These are phyloP conservation scores for Chromobotia macracanthus DNA, from an alignment of 2,797 vertebrate genomes.

Conservation along the genomic window DNA sequence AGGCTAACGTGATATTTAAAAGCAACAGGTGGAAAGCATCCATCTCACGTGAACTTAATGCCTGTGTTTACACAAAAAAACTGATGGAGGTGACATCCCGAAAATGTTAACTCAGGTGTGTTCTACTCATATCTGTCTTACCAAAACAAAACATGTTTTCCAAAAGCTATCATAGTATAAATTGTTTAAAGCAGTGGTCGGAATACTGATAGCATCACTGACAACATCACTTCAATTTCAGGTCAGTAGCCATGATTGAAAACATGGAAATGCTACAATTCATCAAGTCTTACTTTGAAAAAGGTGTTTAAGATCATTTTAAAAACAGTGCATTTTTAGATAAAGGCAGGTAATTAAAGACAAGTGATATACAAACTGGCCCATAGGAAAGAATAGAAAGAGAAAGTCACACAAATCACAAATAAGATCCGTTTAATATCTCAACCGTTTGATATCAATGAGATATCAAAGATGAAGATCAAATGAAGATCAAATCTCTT, in stretches of 20 bases:
- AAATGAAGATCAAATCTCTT: neutral
- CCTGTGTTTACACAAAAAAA: conserved; percentile 6
- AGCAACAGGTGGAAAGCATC: conserved; percentile 6
- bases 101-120: conserved; percentile 15
- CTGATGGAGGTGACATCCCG: neutral
- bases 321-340: neutral
- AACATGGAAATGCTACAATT: neutral
- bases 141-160: conserved; percentile 31
- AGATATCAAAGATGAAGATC: neutral
- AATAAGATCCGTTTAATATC: neutral
- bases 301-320: neutral
- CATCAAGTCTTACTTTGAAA: neutral
- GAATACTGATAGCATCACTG: neutral
- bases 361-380: neutral
- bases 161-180: neutral
- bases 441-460: neutral
- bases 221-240: neutral
- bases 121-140: neutral
- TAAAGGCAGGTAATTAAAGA: neutral
- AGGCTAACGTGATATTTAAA: neutral
- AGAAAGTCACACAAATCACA: neutral
- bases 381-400: neutral
- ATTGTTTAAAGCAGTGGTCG: neutral
- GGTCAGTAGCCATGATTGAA: neutral
- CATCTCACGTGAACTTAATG: neutral